Evolutionary conservation across 1,140 invertebrate genomes (phyloP), one percentile per base, ranked within the genome.

Genomic region (Gerris buenoi): DNA sequence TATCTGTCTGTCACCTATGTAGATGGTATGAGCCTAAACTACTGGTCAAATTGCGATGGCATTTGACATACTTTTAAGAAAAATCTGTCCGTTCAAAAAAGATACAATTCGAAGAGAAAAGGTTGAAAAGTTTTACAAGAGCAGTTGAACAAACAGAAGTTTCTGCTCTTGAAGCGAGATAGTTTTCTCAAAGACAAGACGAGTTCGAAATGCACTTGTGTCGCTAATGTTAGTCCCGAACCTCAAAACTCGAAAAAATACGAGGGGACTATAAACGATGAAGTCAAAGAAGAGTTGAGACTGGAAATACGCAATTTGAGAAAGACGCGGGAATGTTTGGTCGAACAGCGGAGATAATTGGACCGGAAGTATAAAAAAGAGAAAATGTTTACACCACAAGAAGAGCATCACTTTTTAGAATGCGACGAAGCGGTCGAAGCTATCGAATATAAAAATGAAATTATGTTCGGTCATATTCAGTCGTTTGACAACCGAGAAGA

Each of bases 341-440:
- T 90, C 59, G 88, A 90, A 61, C 85, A 90, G 73, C 82, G 88
- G 63, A 87, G 84, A 71, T 81, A 83, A 69, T 77, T 93, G 64
- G 87, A 91, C 72, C 82, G 85, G 33, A 92, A 91, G 74, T 82
- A 88, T 18, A 87, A 90, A 73, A 84, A 86, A n/a, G 28, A 67
- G 13, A 62, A 33, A 25, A 28, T 25, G 18, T 67, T 59, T 46
- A 14, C 59, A 13, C n/a, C 26, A 46, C 57, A 63, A 15, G 79
- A 80, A 78, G 88, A 91, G 77, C 78, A 88, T 22, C 88, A 88
- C 74, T 74, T 94, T 63, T 78, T 95, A 18, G 91, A 93, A 79
- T 88, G 88, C 75, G 91, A 94, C 75, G 93, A 95, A 78, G 90
- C 91, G 0, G 90, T 95, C 67, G 93, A 95, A 78, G 91, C 89